phyloP scores from a whole-genome alignment of 2,113 vertebrate genomes.

The Azemiops feae region DNA sequence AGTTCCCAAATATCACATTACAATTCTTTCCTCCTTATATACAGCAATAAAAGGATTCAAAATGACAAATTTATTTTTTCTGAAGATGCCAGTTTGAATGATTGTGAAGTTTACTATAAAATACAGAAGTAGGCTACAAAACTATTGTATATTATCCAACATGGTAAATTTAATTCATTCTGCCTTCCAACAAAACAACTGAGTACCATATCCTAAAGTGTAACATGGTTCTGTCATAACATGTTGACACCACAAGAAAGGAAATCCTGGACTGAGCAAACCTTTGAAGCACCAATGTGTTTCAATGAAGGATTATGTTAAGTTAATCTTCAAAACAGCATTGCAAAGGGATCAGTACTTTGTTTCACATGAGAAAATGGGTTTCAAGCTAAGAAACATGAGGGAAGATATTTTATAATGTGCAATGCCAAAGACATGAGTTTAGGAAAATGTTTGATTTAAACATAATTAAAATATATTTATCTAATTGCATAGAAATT shows the following conservation, averaged over 20 bases:
- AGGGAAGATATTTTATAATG: not conserved
- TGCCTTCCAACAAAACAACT: not conserved
- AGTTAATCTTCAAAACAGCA: not conserved
- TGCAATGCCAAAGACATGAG: not conserved
- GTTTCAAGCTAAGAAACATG: not conserved
- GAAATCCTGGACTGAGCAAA: not conserved
- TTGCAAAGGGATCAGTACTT: not conserved
- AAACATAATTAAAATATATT: not conserved
- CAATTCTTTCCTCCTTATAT: not conserved
- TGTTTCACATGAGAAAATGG: not conserved
- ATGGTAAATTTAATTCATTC: not conserved
- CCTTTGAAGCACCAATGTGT: not conserved
- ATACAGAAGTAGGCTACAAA: not conserved
- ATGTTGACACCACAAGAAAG: not conserved
- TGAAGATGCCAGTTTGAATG: not conserved
- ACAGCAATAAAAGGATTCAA: slow-evolving; percentile 11
- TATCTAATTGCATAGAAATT: not conserved
- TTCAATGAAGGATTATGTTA: not conserved
- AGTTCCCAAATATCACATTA: not conserved
- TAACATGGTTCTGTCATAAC: not conserved
- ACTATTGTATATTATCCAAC: not conserved
- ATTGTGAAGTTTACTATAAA: not conserved
- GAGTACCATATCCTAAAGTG: not conserved
- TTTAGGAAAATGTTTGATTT: not conserved
- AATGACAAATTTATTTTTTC: slow-evolving; percentile 14